These are phyloP conservation scores for Gadopsis bispinosus DNA, from an alignment of 2,797 vertebrate genomes.

Conservation along the genomic window DNA sequence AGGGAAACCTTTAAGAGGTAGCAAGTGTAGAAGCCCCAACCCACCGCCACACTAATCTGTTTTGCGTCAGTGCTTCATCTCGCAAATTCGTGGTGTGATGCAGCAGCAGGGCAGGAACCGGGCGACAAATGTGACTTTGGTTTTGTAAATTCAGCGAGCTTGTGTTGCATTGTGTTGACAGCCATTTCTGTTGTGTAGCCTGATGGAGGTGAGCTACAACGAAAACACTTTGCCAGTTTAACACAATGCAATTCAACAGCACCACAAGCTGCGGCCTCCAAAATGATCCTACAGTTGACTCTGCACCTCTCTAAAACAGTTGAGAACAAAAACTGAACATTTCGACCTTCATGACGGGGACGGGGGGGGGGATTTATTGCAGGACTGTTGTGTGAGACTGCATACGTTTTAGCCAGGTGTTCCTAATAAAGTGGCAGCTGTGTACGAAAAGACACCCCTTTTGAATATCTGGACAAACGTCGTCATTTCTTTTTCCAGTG, in stretches of 20 bases:
- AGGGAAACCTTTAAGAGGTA: conserved; percentile 3
- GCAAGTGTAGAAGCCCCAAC: background rate
- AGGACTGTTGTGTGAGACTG: no score
- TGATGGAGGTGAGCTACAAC: no score
- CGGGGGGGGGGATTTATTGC: background rate
- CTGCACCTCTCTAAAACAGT: no score
- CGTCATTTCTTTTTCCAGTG: background rate
- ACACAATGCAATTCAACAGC: no score
- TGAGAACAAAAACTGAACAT: no score
- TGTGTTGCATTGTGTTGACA: no score
- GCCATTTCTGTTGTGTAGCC: no score
- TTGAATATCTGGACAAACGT: no score
- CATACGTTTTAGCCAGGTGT: no score
- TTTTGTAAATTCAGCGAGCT: background rate
- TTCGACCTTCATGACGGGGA: background rate
- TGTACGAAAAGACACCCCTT: background rate
- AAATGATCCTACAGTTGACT: no score
- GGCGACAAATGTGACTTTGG: background rate
- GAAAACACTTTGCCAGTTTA: no score
- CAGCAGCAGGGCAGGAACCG: conserved; percentile 17
- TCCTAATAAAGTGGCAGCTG: background rate
- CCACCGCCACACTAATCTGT: background rate
- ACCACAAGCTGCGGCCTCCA: no score
- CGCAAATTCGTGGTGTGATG: background rate
- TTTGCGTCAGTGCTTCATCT: background rate